phyloP scores from a whole-genome alignment of 2,888 invertebrate species.

The Tetropium fuscum region DNA sequence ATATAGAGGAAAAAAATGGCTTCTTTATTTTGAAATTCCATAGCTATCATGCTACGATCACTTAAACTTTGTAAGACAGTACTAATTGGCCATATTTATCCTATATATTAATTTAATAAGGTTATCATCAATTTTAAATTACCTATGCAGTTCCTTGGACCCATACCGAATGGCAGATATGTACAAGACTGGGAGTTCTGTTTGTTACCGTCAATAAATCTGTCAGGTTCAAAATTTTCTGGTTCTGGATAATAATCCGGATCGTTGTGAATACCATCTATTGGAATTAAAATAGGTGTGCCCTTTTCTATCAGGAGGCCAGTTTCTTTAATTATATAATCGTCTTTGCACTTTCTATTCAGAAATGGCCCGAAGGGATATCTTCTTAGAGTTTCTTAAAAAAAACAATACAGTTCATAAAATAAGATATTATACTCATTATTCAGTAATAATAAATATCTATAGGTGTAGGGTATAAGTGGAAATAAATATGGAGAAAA shows the following conservation, averaged over 20 bases:
- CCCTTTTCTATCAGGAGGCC: slow-evolving; percentile 63
- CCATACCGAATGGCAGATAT: slow-evolving; percentile 61
- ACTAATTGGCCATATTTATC: no score
- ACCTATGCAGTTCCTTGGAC: slow-evolving; percentile 63
- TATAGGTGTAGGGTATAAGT: no score
- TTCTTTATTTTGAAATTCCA: no score
- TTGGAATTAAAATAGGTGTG: slow-evolving; percentile 61
- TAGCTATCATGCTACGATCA: no score
- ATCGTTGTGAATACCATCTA: slow-evolving; percentile 59
- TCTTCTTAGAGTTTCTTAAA: slow-evolving; percentile 64
- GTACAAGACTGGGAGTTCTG: slow-evolving; percentile 44
- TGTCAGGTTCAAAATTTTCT: slow-evolving; percentile 64
- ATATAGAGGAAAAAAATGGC: no score
- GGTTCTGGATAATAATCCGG: slow-evolving; percentile 63
- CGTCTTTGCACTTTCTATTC: slow-evolving; percentile 51
- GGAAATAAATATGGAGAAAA: no score
- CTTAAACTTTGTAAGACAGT: no score
- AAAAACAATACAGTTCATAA: no score
- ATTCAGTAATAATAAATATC: no score
- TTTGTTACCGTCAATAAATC: slow-evolving; percentile 61
- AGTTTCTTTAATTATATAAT: slow-evolving; percentile 60
- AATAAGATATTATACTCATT: no score
- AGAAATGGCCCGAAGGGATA: slow-evolving; percentile 62
- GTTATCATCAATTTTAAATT: slow-evolving; percentile 23
- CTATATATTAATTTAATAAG: no score